Percentiles rank a stretch among this genome's conserved stretches.
These are phyloP conservation scores for Watsonalla cultraria DNA, from an alignment of 2,888 invertebrate genomes.

Conservation along the genomic window DNA sequence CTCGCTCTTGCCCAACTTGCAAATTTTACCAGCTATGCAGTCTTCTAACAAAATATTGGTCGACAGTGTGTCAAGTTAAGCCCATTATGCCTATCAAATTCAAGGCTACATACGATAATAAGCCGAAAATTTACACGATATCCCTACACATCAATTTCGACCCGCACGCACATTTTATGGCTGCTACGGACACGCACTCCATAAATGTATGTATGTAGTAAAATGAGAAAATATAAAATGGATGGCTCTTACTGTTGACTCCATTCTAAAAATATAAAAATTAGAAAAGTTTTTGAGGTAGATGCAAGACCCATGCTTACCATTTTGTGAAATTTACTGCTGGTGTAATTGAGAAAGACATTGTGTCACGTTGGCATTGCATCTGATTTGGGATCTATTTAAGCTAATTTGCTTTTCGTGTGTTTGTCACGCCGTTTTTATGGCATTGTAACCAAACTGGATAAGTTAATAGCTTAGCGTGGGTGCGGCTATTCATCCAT, in stretches of 20 bases:
- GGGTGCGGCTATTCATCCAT: conserved; percentile 57
- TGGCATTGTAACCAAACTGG: conserved; percentile 56
- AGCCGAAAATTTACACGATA: conserved; percentile 60
- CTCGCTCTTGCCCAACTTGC: conserved; percentile 27
- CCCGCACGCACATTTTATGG: conserved; percentile 59
- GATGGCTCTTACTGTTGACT: conserved; percentile 51
- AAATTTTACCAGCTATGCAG: neutral
- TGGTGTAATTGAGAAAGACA: neutral
- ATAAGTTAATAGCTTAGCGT: conserved; percentile 59
- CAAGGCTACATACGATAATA: conserved; percentile 56
- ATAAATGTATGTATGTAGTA: conserved; percentile 27
- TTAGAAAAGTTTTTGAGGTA: conserved; percentile 42
- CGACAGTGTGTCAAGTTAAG: conserved; percentile 31
- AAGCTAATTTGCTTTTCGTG: conserved; percentile 24
- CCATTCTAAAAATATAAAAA: conserved; percentile 43
- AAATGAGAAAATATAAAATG: conserved; percentile 62
- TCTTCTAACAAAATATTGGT: neutral
- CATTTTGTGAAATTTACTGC: neutral
- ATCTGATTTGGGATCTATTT: conserved; percentile 3
- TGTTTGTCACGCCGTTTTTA: conserved; percentile 39
- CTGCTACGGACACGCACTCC: conserved; percentile 57
- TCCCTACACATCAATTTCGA: conserved; percentile 57
- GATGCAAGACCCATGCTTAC: too few species aligned
- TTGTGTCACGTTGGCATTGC: neutral
- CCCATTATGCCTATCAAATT: conserved; percentile 44